Evolutionary conservation across 2,797 vertebrate species (phyloP), one percentile per base, ranked within the genome.

Genomic region (Neosilurus mollespiculum): DNA sequence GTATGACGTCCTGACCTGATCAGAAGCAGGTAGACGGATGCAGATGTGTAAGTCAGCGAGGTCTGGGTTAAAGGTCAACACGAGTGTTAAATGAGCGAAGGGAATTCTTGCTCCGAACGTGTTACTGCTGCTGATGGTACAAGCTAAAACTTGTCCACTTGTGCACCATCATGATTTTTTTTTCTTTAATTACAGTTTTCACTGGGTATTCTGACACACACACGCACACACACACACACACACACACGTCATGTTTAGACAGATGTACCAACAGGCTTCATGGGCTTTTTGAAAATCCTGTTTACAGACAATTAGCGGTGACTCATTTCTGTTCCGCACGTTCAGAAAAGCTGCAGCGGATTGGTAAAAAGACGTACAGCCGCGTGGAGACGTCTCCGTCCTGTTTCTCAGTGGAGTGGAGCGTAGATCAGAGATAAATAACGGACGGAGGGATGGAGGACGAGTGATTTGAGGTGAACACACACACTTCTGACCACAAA

Each of bases 231-330:
- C 67, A 49, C 70, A n/a, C 22, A 15, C 67, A 20, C 80, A 20
- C 24, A 37, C 34, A 58, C 34, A n/a, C 10, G 65, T 81, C 80
- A 49, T 71, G 80, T 81, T 81, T 81, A 59, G 80, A 81, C 80
- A 81, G 80, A 81, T 81, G 91, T 88, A 85, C 80, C 78, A 54
- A 53, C 84, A 80, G 54, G 37, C 34, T 49, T 59, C 10, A 26
- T 81, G 51, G 20, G 51, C 11, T 80, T 69, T 54, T 54, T 26
- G 51, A 73, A 18, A 30, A n/a, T 49, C 24, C 61, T 62, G 77
- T 79, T 66, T 53, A 26, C 22, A 66, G 24, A 20, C 37, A 11
- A 53, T 64, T 62, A 65, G 34, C 10, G 34, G 22, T 62, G 34
- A 67, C 64, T 67, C 22, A 51, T 79, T 24, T 79, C 11, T 51